Base-by-base conservation (phyloP, 2,888 invertebrate species). In the Liodrosophila aerea region DNA sequence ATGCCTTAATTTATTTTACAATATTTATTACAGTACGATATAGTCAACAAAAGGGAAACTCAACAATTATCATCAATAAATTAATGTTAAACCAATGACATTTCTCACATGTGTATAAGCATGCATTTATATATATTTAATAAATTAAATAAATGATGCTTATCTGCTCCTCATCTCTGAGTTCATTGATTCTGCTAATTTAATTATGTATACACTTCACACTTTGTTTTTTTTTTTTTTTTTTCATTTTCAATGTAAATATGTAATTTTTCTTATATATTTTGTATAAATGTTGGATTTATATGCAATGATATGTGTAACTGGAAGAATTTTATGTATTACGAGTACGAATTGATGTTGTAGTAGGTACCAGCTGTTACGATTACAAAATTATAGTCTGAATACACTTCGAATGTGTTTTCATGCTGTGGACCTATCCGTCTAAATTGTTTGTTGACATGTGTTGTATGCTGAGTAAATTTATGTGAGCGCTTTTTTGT, bases 241-340 rank as follows among this genome's bases (percentile, higher is more conserved):
- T 16, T 16, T 18, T 13, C 39, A 40, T 13, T 40, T 27, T 13
- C 11, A 12, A 43, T 8, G 29, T 43, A 15, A 4, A 36, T 15
- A 36, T 60, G 7, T 54, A 39, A 51, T 49, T 30, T 67, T 49
- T 41, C 11, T 51, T 66, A 69, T 74, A 51, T 70, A 61, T 45
- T 65, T 58, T 73, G 45, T 69, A 53, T 58, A 73, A 66, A 44
- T 52, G 44, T 58, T 63, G 59, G 46, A 59, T 74, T 62, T 63
- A 81, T 74, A 70, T 64, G 80, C 69, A 64, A 64, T 85, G 85
- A 85, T 85, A 85, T 85, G 86, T 82, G 85, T 76, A 64, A 56
- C 62, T 83, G 86, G 86, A 82, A 82, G 82, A 80, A 56, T 76
- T 65, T 62, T 61, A 61, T 76, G 61, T 69, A n/a, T 9, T 37